These are phyloP conservation scores for Calidris pygmaea DNA, from an alignment of 2,113 vertebrate genomes.

Conservation along the genomic window DNA sequence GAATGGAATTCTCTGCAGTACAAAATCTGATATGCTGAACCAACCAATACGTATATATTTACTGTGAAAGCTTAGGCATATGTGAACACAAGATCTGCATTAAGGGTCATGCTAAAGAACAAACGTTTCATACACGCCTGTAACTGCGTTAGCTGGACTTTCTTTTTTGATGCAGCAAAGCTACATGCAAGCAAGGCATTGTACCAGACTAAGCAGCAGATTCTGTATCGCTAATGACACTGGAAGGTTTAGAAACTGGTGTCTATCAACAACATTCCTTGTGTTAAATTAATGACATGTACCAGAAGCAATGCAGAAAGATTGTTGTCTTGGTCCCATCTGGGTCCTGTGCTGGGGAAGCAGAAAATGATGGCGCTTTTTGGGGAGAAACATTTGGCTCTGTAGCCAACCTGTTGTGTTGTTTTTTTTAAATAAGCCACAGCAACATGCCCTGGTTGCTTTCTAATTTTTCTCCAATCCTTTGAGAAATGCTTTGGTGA, in stretches of 20 bases:
- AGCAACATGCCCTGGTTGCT: not conserved
- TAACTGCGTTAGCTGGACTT: not conserved
- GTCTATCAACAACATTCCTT: conserved; percentile 39
- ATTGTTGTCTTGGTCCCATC: conserved; percentile 27
- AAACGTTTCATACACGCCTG: not conserved
- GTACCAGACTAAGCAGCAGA: not conserved
- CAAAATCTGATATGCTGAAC: not conserved
- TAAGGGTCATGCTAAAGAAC: not conserved
- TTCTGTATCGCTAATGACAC: not conserved
- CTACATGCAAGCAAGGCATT: not conserved
- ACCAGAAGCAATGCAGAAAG: conserved; percentile 36
- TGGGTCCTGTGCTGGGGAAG: not conserved
- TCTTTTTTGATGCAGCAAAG: not conserved
- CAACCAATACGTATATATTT: not conserved
- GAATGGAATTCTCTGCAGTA: not conserved
- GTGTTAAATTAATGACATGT: conserved; percentile 47
- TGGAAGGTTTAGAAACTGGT: conserved; percentile 41
- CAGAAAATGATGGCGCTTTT: conserved; percentile 2
- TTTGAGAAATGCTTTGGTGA: not conserved
- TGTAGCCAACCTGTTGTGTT: not conserved
- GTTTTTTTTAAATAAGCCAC: not conserved
- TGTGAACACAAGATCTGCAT: not conserved
- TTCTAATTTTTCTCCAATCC: not conserved
- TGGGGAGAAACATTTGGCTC: not conserved
- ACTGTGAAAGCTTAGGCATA: not conserved